phyloP scores from a whole-genome alignment of 2,797 vertebrate species.

The Phataginus tetradactyla region DNA sequence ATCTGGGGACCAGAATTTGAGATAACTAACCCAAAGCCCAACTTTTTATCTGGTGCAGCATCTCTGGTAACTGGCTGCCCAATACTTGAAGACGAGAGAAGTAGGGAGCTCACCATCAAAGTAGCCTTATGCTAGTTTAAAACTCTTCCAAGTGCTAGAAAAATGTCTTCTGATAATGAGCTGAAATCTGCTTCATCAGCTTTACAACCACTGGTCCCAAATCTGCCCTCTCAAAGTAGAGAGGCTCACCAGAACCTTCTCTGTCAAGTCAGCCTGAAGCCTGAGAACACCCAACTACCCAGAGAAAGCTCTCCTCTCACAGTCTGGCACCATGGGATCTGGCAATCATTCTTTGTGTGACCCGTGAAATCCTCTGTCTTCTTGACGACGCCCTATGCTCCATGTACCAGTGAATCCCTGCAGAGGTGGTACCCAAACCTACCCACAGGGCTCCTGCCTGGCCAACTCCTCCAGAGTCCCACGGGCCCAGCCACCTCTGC shows the following conservation, averaged over 20 bases:
- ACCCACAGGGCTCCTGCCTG: background rate
- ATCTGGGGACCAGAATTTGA: background rate
- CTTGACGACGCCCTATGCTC: background rate
- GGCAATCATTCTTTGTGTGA: background rate
- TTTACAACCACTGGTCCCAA: background rate
- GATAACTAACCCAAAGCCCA: background rate
- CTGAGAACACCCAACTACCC: background rate
- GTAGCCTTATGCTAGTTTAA: background rate
- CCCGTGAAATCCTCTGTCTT: background rate
- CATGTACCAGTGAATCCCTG: background rate
- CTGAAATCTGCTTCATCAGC: background rate
- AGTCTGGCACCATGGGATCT: background rate
- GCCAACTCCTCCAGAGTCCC: background rate
- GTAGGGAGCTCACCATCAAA: background rate
- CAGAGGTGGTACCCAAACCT: background rate
- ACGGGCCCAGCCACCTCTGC: background rate
- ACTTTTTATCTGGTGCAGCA: background rate
- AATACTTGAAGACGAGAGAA: background rate
- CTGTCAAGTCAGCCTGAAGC: background rate
- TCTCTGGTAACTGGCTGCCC: background rate
- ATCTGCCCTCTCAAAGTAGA: background rate
- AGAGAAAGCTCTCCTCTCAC: background rate
- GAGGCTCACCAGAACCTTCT: background rate
- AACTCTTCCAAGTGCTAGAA: background rate
- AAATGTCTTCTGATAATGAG: background rate